Conservation (phyloP, 2,113 vertebrate genomes). For the Channa maculata region DNA sequence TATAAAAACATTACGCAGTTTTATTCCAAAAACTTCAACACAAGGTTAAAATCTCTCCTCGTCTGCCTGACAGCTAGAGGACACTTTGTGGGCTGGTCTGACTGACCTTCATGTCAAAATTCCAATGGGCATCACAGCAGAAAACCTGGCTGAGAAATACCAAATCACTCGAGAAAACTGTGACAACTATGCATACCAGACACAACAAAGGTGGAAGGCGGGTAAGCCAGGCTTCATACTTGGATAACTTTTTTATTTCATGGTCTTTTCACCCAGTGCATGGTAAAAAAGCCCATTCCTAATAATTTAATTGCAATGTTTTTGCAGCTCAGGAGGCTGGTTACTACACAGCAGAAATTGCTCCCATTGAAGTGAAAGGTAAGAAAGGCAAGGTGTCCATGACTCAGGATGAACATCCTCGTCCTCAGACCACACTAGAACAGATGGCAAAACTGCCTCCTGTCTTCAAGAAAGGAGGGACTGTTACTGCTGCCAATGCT, state of each 20-base stretch:
- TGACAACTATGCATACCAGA: slow-evolving; percentile 88
- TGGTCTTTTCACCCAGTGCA: not conserved
- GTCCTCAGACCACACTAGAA: slow-evolving; percentile 92
- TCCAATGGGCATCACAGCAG: slow-evolving; percentile 94
- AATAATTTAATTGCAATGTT: not conserved
- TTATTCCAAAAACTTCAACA: not conserved
- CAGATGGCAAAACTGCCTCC: slow-evolving; percentile 89
- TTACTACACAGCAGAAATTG: slow-evolving; percentile 90
- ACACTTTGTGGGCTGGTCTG: slow-evolving; percentile 90
- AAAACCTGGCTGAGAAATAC: slow-evolving; percentile 94
- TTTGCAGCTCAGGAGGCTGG: slow-evolving; percentile 90
- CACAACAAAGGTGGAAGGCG: slow-evolving; percentile 93
- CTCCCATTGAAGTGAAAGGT: slow-evolving; percentile 92
- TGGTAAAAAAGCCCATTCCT: not conserved
- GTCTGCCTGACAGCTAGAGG: slow-evolving; percentile 86
- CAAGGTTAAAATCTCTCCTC: not conserved
- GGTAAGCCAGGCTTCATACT: slow-evolving; percentile 79
- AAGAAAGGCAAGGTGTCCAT: slow-evolving; percentile 90
- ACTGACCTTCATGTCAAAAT: slow-evolving; percentile 90
- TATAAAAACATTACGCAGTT: not conserved
- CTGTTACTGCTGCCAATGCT: slow-evolving; percentile 94
- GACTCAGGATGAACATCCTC: slow-evolving; percentile 92
- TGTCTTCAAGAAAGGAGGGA: slow-evolving; percentile 95
- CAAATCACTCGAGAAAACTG: slow-evolving; percentile 90
- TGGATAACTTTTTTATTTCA: not conserved